Percentiles rank a stretch among this genome's conserved stretches.
phyloP scores from a whole-genome alignment of 2,113 vertebrate species.

The Chionis minor region DNA sequence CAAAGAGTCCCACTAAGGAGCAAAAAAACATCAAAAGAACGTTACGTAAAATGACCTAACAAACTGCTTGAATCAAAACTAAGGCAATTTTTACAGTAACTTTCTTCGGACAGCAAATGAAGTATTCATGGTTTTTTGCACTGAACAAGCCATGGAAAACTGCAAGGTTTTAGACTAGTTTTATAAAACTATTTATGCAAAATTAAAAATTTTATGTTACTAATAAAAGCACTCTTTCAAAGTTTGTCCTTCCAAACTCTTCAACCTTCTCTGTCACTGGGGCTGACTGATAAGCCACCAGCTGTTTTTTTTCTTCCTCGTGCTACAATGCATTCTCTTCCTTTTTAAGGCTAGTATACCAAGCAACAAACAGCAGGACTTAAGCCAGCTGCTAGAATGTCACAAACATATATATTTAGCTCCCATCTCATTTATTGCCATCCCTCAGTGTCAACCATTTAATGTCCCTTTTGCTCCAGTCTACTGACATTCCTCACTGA shows the following conservation, averaged over 20 bases:
- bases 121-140: neutral
- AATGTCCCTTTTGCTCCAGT: slow-evolving; percentile 36
- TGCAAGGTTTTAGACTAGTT: neutral
- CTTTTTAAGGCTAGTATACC: slow-evolving; percentile 78
- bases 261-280: slow-evolving; percentile 88
- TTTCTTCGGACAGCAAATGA: neutral
- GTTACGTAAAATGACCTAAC: neutral
- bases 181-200: neutral
- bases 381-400: slow-evolving; percentile 69
- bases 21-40: neutral
- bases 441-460: slow-evolving; percentile 45
- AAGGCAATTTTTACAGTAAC: neutral
- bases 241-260: slow-evolving; percentile 65
- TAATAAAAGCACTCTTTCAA: slow-evolving; percentile 26
- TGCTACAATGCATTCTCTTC: slow-evolving; percentile 83
- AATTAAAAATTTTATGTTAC: neutral
- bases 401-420: slow-evolving; percentile 76
- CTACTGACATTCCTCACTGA: slow-evolving; percentile 40
- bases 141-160: neutral
- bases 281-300: slow-evolving; percentile 82
- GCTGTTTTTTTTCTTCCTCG: slow-evolving; percentile 68
- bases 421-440: slow-evolving; percentile 70
- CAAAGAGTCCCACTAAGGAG: neutral
- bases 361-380: slow-evolving; percentile 67
- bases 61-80: neutral